phyloP scores from a whole-genome alignment of 2,797 vertebrate genomes.

The Silurus aristotelis region DNA sequence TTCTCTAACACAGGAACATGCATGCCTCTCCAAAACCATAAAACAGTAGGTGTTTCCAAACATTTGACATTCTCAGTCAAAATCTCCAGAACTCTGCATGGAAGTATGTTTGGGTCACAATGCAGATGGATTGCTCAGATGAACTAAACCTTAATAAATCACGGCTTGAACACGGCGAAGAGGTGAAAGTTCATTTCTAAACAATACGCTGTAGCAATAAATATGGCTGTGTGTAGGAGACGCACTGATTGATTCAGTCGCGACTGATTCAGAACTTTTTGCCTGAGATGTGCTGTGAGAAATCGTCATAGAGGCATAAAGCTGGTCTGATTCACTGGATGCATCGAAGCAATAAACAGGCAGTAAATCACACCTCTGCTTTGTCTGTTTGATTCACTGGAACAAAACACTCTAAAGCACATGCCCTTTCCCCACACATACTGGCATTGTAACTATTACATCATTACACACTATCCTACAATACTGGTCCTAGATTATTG shows the following conservation, averaged over 20 bases:
- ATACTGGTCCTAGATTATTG: constrained; percentile 5
- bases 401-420: neutral
- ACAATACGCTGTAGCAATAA: neutral
- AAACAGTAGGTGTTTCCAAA: too few species aligned
- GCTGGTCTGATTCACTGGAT: constrained; percentile 1
- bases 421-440: neutral
- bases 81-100: neutral
- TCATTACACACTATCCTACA: neutral
- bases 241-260: neutral
- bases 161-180: neutral
- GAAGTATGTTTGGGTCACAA: neutral
- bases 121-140: neutral
- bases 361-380: neutral
- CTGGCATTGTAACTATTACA: neutral
- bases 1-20: too few species aligned
- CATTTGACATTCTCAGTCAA: neutral
- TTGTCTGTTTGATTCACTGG: neutral
- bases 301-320: neutral
- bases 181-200: neutral
- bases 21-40: too few species aligned
- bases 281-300: neutral
- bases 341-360: neutral
- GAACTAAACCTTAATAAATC: neutral
- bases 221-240: neutral
- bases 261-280: neutral